Evolutionary conservation across 2,113 vertebrate genomes (phyloP), one percentile per base, ranked within the genome.

Genomic region (Scopus umbretta): DNA sequence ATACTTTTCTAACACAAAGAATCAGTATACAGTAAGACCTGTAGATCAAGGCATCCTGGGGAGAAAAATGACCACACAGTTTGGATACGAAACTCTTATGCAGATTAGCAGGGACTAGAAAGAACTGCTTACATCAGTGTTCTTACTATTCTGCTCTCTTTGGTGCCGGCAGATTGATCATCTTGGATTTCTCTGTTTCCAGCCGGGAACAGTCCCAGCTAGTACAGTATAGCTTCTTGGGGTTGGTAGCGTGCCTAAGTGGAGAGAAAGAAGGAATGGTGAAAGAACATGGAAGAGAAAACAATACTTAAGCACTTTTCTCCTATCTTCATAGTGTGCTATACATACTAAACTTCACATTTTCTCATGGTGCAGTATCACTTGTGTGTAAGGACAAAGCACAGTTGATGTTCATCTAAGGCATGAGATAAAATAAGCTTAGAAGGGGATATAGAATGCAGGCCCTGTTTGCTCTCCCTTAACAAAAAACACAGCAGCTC

Each of bases 151-250:
- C 21, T 80, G 5, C 29, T 78, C 25, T 70, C 62, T 86, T 96
- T 34, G 73, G 59, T 16, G 47, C 58, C 17, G 94, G 42, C 23
- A 97, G n/a, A 50, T 94, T 84, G 86, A 94, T 97, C 79, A 92
- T 95, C 61, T 58, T 86, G 47, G 73, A 88, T 71, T 96, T 76
- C 86, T 96, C 97, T 19, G 70, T 89, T 67, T 98, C 97, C 86
- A 96, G 11, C 29, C 97, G 70, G 5, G 90, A 94, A 68, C 86
- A 97, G 93, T 96, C 50, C 95, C 96, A 97, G 27, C 27, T 66
- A 20, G 29, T 34, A 45, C 88, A 97, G 67, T 34, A 45, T 90
- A 97, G 67, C 91, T 92, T 61, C 95, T 94, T 34, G 65, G 92
- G 55, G 61, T n/a, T 65, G 95, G 94, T 17, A 75, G 73, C 1